These are phyloP conservation scores for Trichomycterus rosablanca DNA, from an alignment of 2,113 vertebrate genomes.

Conservation along the genomic window DNA sequence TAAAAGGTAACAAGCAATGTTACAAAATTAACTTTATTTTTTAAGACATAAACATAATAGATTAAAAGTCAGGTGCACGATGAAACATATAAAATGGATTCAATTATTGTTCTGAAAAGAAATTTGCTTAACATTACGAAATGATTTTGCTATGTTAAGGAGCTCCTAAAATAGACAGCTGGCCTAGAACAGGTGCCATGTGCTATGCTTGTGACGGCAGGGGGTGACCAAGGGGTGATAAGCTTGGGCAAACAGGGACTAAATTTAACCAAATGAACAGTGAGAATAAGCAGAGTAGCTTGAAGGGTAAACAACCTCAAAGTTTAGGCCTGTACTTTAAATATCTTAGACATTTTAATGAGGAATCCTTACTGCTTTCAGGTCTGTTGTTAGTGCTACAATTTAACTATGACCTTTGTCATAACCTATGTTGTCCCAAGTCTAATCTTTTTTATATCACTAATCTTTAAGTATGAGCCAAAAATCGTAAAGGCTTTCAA, in stretches of 20 bases:
- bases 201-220: constrained; percentile 68
- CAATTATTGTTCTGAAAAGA: constrained; percentile 45
- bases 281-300: too few relatives aligned
- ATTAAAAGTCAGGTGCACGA: not conserved
- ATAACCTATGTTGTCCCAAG: too few relatives aligned
- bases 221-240: constrained; percentile 46
- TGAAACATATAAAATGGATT: not conserved
- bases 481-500: too few relatives aligned
- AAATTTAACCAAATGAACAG: constrained; percentile 74
- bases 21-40: not conserved
- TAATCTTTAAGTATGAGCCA: too few relatives aligned
- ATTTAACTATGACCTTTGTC: too few relatives aligned
- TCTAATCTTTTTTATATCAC: too few relatives aligned
- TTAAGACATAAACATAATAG: not conserved
- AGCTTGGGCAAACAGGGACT: constrained; percentile 60
- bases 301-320: constrained; percentile 28
- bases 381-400: too few relatives aligned
- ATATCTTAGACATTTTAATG: not conserved
- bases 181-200: constrained; percentile 83
- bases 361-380: not conserved
- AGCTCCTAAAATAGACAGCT: constrained; percentile 83
- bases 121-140: constrained; percentile 63
- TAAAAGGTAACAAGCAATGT: not conserved
- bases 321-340: constrained; percentile 4
- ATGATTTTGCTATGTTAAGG: constrained; percentile 79